Conservation (phyloP, 2,888 invertebrate genomes). For the Philereme transversata region DNA sequence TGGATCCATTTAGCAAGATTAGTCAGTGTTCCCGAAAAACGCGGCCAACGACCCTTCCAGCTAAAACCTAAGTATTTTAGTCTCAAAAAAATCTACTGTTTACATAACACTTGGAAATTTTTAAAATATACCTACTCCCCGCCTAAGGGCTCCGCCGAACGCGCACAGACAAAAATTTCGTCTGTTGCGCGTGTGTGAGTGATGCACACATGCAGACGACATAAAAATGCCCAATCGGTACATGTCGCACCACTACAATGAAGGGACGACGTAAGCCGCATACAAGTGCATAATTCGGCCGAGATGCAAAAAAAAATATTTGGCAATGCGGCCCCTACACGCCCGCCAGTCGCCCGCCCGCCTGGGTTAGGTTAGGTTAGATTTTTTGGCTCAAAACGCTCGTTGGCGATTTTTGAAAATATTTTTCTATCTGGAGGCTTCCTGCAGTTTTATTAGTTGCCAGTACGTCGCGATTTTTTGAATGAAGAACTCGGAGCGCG, state of each 20-base stretch:
- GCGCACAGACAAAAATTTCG: conserved; percentile 75
- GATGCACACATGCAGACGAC: conserved; percentile 68
- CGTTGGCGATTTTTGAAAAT: conserved; percentile 79
- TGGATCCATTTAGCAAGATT: conserved; percentile 73
- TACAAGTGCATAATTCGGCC: conserved; percentile 85
- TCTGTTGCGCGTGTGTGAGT: conserved; percentile 66
- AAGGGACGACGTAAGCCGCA: conserved; percentile 83
- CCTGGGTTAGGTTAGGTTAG: conserved; percentile 84
- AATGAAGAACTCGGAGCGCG: conserved; percentile 67
- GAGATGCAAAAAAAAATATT: conserved; percentile 85
- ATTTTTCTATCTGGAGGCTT: conserved; percentile 69
- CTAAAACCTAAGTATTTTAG: conserved; percentile 79
- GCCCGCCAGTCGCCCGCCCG: conserved; percentile 83
- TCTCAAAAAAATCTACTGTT: conserved; percentile 72
- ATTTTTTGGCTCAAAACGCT: conserved; percentile 84
- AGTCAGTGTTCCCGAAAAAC: conserved; percentile 82
- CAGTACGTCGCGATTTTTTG: conserved; percentile 75
- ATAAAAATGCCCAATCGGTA: conserved; percentile 81
- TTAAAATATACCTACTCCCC: conserved; percentile 69
- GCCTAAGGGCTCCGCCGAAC: conserved; percentile 68
- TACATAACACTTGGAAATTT: conserved; percentile 79
- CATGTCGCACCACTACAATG: conserved; percentile 83
- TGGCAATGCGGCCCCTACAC: conserved; percentile 84
- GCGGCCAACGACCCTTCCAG: conserved; percentile 73
- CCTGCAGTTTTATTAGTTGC: conserved; percentile 64